Conservation (phyloP, 1,140 invertebrate genomes). For the Heliconius nattereri region DNA sequence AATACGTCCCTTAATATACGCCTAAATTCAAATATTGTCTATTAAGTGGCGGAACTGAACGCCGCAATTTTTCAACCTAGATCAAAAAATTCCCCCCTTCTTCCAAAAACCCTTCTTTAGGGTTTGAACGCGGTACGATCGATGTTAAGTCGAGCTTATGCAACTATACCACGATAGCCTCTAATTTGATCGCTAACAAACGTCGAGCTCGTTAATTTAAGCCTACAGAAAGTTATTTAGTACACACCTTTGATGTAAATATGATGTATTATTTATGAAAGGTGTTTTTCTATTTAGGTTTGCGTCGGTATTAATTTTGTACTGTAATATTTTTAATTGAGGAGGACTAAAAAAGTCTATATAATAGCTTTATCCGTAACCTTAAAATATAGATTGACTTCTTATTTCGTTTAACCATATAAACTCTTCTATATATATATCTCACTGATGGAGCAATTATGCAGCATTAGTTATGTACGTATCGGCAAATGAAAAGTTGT, state of each 20-base stretch:
- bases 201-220: not conserved
- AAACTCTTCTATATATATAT: no score
- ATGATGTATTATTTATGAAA: not conserved
- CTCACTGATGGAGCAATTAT: not conserved
- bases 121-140: not conserved
- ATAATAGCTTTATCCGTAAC: no score
- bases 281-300: not conserved
- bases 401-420: no score
- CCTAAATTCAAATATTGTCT: no score
- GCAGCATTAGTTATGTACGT: not conserved
- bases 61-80: no score
- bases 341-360: no score
- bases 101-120: no score
- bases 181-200: not conserved
- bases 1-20: no score
- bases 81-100: not conserved
- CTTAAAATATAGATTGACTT: no score
- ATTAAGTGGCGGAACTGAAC: no score
- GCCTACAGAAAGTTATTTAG: not conserved
- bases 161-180: not conserved
- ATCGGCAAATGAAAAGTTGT: not conserved
- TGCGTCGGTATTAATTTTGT: not conserved
- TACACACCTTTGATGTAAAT: conserved; percentile 11
- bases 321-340: not conserved
- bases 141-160: not conserved